Conservation (phyloP, 2,113 vertebrate species). For the Nerophis ophidion region DNA sequence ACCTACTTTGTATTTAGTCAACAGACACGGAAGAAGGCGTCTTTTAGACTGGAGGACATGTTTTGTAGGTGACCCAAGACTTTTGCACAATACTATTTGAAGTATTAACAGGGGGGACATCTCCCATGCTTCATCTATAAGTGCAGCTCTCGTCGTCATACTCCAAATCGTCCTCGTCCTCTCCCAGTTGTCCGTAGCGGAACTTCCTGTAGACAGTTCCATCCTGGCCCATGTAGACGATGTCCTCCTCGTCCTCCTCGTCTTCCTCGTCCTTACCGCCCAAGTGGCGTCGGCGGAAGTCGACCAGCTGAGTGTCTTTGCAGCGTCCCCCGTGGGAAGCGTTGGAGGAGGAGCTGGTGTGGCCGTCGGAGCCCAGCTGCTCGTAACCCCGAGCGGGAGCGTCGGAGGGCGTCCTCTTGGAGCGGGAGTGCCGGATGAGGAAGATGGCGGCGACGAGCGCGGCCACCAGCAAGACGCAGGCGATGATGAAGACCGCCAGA, state of each 20-base stretch:
- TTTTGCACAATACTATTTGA: too few species aligned
- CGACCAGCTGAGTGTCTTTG: constrained; percentile 77
- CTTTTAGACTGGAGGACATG: too few species aligned
- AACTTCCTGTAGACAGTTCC: constrained; percentile 92
- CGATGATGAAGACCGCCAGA: constrained; percentile 73
- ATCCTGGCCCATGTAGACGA: constrained; percentile 94
- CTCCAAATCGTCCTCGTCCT: constrained; percentile 85
- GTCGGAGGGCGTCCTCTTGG: constrained; percentile 52
- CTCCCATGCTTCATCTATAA: constrained; percentile 70
- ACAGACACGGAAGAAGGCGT: too few species aligned
- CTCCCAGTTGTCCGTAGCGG: constrained; percentile 83
- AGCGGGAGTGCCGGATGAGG: constrained; percentile 71
- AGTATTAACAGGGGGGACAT: background rate
- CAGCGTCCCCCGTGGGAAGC: constrained; percentile 39
- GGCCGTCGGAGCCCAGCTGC: constrained; percentile 74
- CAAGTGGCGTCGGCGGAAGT: constrained; percentile 68
- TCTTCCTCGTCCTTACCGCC: constrained; percentile 49
- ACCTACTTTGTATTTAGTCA: too few species aligned
- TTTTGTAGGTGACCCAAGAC: too few species aligned
- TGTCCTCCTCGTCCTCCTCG: constrained; percentile 84
- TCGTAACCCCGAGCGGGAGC: constrained; percentile 74
- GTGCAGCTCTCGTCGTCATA: constrained; percentile 95
- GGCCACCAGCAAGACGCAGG: constrained; percentile 74
- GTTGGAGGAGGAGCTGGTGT: constrained; percentile 55
- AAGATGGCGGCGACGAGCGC: constrained; percentile 64